Evolutionary conservation across 2,888 invertebrate species (phyloP).

Genomic region (Beris chalybata): DNA sequence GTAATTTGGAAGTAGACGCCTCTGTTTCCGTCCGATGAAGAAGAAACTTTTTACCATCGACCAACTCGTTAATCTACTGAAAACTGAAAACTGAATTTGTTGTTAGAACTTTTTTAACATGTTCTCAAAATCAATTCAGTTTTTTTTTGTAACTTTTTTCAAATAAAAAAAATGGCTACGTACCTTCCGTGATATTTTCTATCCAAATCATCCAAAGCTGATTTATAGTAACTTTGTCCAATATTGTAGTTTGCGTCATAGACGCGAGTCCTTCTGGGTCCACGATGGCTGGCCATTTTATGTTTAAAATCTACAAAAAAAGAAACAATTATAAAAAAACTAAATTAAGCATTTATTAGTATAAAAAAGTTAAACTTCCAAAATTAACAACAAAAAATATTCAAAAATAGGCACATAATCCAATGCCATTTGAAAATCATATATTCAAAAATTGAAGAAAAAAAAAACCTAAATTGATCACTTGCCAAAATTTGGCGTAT

Average conservation of each 20-base stretch:
- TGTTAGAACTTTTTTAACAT: no score
- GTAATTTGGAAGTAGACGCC: no score
- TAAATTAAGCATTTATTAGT: no score
- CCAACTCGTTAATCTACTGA: no score
- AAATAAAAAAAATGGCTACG: background rate
- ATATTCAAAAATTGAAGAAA: background rate
- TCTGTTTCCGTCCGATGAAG: no score
- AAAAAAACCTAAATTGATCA: background rate
- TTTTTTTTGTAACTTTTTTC: no score
- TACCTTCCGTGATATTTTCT: conserved; percentile 66
- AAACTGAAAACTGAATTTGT: no score
- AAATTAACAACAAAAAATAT: background rate
- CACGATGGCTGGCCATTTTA: conserved; percentile 37
- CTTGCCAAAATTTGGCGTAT: conserved; percentile 13
- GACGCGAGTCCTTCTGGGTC: conserved; percentile 70
- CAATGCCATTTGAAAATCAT: background rate
- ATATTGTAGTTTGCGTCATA: conserved; percentile 86
- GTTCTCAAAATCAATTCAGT: no score
- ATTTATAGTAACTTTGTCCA: conserved; percentile 80
- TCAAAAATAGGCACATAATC: conserved; percentile 5
- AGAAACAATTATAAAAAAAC: background rate
- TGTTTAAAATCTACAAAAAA: conserved; percentile 22
- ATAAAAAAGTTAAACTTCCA: background rate
- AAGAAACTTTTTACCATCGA: no score
- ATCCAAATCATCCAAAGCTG: conserved; percentile 74